Conservation (phyloP, 2,113 vertebrate species). For the Neotragus moschatus region DNA sequence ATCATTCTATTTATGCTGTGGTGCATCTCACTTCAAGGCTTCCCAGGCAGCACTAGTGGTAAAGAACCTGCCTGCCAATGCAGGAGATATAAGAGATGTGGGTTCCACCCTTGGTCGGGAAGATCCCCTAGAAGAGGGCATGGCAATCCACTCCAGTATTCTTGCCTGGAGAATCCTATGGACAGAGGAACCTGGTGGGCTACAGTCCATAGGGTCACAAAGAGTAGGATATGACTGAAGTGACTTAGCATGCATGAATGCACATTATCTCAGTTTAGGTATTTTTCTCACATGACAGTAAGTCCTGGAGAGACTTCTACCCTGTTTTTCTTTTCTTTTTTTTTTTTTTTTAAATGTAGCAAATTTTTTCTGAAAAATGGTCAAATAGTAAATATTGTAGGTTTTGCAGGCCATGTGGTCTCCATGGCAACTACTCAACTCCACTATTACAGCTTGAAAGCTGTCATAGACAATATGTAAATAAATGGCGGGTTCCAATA, state of each 20-base stretch:
- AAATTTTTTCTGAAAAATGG: background rate
- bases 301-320: background rate
- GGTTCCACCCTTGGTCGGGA: background rate
- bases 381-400: background rate
- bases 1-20: accelerated
- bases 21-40: background rate
- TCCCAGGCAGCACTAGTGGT: background rate
- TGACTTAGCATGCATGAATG: background rate
- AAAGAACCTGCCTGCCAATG: background rate
- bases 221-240: background rate
- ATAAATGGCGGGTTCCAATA: background rate
- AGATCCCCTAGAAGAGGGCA: background rate
- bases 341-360: background rate
- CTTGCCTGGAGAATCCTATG: background rate
- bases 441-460: background rate
- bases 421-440: background rate
- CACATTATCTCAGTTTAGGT: background rate
- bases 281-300: background rate
- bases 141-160: background rate
- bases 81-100: background rate
- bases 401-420: background rate
- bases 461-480: background rate
- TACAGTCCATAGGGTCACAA: background rate
- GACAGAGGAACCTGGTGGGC: background rate
- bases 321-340: too few relatives aligned